A percentile compares a stretch with the other conserved stretches of the same genome.
phyloP scores from a whole-genome alignment of 2,888 invertebrate species.

The Atrina japonica region DNA sequence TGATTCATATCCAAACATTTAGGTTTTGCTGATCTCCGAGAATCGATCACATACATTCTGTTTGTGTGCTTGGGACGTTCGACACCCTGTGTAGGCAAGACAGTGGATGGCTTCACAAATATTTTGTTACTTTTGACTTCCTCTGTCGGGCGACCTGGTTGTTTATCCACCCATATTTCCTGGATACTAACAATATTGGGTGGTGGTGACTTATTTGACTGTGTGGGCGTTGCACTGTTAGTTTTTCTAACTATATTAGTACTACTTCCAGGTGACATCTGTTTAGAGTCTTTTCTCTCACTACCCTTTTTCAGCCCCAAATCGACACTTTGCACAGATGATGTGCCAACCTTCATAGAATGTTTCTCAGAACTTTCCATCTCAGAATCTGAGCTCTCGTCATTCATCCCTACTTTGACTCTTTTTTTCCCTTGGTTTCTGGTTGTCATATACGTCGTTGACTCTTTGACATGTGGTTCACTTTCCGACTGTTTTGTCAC shows the following conservation, averaged over 20 bases:
- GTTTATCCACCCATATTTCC: constrained; percentile 60
- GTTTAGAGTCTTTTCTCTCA: too few species aligned
- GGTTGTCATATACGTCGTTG: too few species aligned
- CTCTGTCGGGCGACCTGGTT: constrained; percentile 53
- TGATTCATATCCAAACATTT: constrained; percentile 66
- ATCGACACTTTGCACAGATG: too few species aligned
- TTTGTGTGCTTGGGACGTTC: constrained; percentile 43
- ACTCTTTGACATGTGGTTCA: too few species aligned
- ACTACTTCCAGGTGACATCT: not conserved
- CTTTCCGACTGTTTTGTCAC: too few species aligned
- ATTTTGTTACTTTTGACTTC: constrained; percentile 27
- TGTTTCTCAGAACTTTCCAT: too few species aligned
- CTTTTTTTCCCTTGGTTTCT: too few species aligned
- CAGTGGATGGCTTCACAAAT: constrained; percentile 4
- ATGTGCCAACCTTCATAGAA: too few species aligned
- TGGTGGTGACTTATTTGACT: not conserved
- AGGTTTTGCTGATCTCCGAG: constrained; percentile 39
- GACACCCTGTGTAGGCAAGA: constrained; percentile 3
- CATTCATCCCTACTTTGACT: too few species aligned
- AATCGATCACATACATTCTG: constrained; percentile 58
- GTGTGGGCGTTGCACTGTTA: not conserved
- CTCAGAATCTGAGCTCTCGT: too few species aligned
- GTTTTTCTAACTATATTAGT: not conserved
- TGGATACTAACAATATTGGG: constrained; percentile 43
- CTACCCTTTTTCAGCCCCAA: too few species aligned